Evolutionary conservation across 1,140 invertebrate species (phyloP).

Genomic region (Zeugodacus cucurbitae): DNA sequence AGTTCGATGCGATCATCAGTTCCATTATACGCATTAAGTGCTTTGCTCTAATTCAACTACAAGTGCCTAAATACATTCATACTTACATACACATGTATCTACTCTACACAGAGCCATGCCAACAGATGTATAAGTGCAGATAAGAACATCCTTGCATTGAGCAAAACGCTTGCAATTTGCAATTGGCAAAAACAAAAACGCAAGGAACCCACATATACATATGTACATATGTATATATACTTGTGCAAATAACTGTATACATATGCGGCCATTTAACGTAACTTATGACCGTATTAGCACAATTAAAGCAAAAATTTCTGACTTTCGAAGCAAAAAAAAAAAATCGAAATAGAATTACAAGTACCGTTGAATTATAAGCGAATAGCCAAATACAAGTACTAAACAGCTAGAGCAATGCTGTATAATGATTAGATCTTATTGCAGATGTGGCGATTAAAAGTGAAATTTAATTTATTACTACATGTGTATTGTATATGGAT

Average conservation of each 20-base stretch:
- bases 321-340: background rate
- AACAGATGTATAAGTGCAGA: background rate
- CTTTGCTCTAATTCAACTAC: conserved; percentile 34
- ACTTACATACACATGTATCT: background rate
- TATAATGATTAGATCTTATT: background rate
- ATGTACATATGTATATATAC: background rate
- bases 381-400: background rate
- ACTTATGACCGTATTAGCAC: conserved; percentile 34
- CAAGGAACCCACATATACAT: background rate
- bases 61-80: background rate
- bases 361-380: background rate
- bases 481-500: background rate
- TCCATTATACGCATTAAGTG: conserved; percentile 8
- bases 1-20: background rate
- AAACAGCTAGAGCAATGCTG: background rate
- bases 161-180: conserved; percentile 4
- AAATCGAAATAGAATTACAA: background rate
- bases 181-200: background rate
- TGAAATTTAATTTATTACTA: conserved; percentile 13
- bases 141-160: conserved; percentile 37
- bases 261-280: background rate
- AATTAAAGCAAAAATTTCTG: background rate
- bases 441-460: conserved; percentile 15
- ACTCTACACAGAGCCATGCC: background rate
- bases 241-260: background rate